These are phyloP conservation scores for Cyclopterus lumpus DNA, from an alignment of 2,797 vertebrate genomes.

Conservation along the genomic window DNA sequence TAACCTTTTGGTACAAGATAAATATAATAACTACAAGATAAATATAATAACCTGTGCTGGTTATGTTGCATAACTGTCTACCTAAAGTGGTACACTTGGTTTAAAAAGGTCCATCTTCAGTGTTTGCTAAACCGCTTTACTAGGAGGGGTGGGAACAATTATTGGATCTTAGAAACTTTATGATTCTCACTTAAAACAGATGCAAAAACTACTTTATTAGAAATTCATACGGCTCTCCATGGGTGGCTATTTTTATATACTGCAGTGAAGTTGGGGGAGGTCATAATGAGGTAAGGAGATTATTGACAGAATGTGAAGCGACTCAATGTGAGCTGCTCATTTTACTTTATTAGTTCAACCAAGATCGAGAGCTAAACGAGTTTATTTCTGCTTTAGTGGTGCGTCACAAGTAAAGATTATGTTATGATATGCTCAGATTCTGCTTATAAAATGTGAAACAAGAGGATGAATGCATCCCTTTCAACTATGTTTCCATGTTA, in stretches of 20 bases:
- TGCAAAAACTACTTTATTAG: background rate
- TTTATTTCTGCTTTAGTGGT: background rate
- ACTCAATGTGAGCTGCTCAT: conserved; percentile 5
- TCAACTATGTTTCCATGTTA: background rate
- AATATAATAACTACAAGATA: too few relatives aligned
- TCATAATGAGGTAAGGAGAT: conserved; percentile 19
- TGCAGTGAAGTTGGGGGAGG: conserved; percentile 8
- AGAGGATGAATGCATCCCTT: background rate
- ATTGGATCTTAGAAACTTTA: conserved; percentile 2
- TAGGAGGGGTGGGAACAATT: background rate
- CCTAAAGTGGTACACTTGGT: background rate
- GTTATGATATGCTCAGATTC: background rate
- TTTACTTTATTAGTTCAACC: background rate
- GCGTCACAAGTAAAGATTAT: background rate
- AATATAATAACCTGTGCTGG: too few relatives aligned
- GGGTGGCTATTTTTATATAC: background rate
- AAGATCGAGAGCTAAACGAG: background rate
- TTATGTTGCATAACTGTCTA: background rate
- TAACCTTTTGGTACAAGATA: background rate
- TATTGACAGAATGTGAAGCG: conserved; percentile 18
- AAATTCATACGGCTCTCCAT: background rate
- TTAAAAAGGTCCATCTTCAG: background rate
- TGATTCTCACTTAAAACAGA: conserved; percentile 6
- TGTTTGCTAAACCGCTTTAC: background rate
- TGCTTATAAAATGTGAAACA: background rate